A percentile compares a stretch with the other conserved stretches of the same genome.
Evolutionary conservation across 2,797 vertebrate species (phyloP).

Genomic region (Cottoperca gobio): DNA sequence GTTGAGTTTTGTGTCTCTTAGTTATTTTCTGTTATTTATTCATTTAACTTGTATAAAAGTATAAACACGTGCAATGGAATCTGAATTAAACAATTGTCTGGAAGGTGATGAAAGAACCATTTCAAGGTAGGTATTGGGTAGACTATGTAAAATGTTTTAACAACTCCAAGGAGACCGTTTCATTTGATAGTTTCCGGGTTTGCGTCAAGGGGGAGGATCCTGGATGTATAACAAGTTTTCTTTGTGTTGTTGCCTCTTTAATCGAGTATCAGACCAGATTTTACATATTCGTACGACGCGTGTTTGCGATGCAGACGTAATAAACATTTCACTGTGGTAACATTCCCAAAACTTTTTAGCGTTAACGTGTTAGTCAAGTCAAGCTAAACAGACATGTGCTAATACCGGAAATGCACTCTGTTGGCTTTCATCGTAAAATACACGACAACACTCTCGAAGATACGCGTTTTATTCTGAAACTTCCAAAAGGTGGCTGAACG

Average conservation of each 20-base stretch:
- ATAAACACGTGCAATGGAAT: background rate
- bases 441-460: fast-evolving
- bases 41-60: background rate
- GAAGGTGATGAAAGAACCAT: background rate
- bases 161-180: background rate
- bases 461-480: slow-evolving; percentile 65
- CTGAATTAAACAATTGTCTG: background rate
- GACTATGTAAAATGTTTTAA: background rate
- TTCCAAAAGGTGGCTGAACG: background rate
- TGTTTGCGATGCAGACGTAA: background rate
- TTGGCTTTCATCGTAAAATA: slow-evolving; percentile 50
- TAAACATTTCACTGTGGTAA: background rate
- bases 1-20: background rate
- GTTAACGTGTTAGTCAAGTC: slow-evolving; percentile 26
- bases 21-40: background rate
- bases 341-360: background rate
- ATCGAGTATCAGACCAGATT: background rate
- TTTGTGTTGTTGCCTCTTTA: background rate
- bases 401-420: slow-evolving; percentile 20
- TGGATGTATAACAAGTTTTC: slow-evolving; percentile 38
- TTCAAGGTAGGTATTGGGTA: background rate
- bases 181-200: slow-evolving; percentile 73
- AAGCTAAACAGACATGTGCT: background rate
- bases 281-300: background rate
- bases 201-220: slow-evolving; percentile 7